Evolutionary conservation across 2,888 invertebrate species (phyloP).

Genomic region (Amphimallon solstitiale): DNA sequence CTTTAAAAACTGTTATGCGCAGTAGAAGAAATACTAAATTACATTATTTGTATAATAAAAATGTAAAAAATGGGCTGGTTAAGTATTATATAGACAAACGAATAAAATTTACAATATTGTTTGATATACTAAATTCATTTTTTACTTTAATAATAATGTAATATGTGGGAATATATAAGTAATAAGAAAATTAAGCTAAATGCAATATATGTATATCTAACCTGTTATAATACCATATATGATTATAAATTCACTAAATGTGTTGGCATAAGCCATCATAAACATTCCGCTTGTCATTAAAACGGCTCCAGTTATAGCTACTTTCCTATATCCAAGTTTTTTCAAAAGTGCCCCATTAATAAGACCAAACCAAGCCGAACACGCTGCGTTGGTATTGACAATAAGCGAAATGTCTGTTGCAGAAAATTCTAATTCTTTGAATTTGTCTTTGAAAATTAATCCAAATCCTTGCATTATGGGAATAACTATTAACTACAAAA

Average conservation of each 20-base stretch:
- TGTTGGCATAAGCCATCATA: constrained; percentile 65
- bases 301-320: constrained; percentile 67
- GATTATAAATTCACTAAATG: constrained; percentile 68
- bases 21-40: too few relatives aligned
- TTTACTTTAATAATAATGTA: too few relatives aligned
- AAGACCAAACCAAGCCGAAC: constrained; percentile 71
- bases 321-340: constrained; percentile 70
- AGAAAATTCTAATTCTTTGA: constrained; percentile 65
- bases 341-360: constrained; percentile 70
- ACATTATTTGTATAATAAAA: not conserved
- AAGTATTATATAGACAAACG: too few relatives aligned
- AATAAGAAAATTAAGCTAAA: too few relatives aligned
- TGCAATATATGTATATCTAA: too few relatives aligned
- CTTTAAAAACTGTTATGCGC: too few relatives aligned
- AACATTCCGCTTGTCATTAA: constrained; percentile 67
- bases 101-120: too few relatives aligned
- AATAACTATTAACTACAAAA: constrained; percentile 61
- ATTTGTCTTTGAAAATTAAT: constrained; percentile 70
- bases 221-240: constrained; percentile 73
- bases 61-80: too few relatives aligned
- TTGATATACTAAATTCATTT: too few relatives aligned
- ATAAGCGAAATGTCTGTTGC: constrained; percentile 69
- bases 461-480: constrained; percentile 71
- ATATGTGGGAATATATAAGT: too few relatives aligned
- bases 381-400: constrained; percentile 70